Evolutionary conservation across 1,140 invertebrate genomes (phyloP).

Genomic region (Drosophila saltans): DNA sequence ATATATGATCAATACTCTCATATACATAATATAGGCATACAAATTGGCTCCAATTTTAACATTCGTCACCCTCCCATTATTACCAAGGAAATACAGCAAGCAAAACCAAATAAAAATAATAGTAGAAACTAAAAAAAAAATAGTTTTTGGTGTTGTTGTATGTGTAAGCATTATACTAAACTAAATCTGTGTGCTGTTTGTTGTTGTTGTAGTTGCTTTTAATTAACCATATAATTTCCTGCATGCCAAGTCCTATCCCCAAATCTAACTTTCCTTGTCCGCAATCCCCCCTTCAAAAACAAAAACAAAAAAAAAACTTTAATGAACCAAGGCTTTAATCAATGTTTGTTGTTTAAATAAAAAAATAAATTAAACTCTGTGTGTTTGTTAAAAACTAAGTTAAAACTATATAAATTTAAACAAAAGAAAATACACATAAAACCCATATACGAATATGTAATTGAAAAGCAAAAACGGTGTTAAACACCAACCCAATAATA

Average conservation of each 20-base stretch:
- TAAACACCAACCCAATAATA: conserved; percentile 59
- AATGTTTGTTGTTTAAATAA: conserved; percentile 59
- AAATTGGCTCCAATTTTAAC: conserved; percentile 19
- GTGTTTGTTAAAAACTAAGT: conserved; percentile 58
- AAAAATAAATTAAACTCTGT: conserved; percentile 12
- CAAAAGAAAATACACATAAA: conserved; percentile 19
- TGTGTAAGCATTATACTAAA: conserved; percentile 53
- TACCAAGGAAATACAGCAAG: too few species aligned
- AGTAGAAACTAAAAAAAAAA: conserved; percentile 27
- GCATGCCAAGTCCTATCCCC: conserved; percentile 19
- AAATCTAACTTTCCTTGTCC: conserved; percentile 6
- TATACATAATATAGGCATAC: conserved; percentile 22
- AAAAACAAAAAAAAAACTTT: conserved; percentile 12
- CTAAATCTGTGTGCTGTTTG: conserved; percentile 73
- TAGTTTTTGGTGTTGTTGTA: conserved; percentile 80
- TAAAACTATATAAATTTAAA: conserved; percentile 28
- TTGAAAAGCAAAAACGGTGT: conserved; percentile 77
- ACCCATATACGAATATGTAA: conserved; percentile 61
- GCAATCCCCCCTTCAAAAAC: neutral
- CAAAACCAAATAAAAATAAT: neutral
- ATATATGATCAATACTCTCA: conserved; percentile 15
- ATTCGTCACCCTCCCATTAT: neutral
- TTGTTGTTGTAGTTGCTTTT: conserved; percentile 43
- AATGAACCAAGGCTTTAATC: conserved; percentile 55
- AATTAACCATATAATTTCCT: conserved; percentile 24